phyloP scores from a whole-genome alignment of 2,113 vertebrate genomes.

The Hydrolagus affinis region DNA sequence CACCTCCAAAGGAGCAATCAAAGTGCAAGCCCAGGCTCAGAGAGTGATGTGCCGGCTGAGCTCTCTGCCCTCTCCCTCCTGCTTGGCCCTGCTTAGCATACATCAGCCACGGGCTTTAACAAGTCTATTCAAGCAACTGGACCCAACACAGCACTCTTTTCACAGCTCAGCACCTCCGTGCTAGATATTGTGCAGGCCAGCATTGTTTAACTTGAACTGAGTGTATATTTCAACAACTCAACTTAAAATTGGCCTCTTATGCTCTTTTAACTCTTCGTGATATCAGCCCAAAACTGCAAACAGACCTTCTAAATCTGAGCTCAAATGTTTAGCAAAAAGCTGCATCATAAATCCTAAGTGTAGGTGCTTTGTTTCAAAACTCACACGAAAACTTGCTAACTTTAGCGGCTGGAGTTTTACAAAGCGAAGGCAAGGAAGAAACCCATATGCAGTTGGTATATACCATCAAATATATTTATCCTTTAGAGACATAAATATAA shows the following conservation, averaged over 20 bases:
- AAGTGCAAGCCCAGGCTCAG: slow-evolving; percentile 62
- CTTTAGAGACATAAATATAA: not conserved
- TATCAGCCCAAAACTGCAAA: slow-evolving; percentile 51
- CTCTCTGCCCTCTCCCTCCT: slow-evolving; percentile 63
- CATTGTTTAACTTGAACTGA: slow-evolving; percentile 66
- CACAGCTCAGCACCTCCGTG: slow-evolving; percentile 65
- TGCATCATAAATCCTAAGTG: not conserved
- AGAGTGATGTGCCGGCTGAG: slow-evolving; percentile 66
- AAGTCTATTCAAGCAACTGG: slow-evolving; percentile 80
- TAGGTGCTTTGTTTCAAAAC: not conserved
- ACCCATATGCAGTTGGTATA: no score
- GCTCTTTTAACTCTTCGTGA: slow-evolving; percentile 60
- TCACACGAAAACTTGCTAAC: not conserved
- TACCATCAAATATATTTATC: not conserved
- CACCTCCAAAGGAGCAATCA: slow-evolving; percentile 71
- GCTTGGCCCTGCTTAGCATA: slow-evolving; percentile 71
- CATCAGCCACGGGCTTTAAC: slow-evolving; percentile 81
- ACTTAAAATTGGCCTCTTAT: slow-evolving; percentile 49
- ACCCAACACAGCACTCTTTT: slow-evolving; percentile 68
- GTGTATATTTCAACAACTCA: slow-evolving; percentile 61
- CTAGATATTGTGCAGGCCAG: slow-evolving; percentile 52
- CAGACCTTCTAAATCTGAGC: slow-evolving; percentile 26
- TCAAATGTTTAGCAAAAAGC: slow-evolving; percentile 40
- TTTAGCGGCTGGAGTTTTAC: not conserved
- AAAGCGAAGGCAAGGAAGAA: not conserved